Percentiles rank a stretch among this genome's conserved stretches.
These are phyloP conservation scores for Erpobdella octoculata DNA, from an alignment of 2,888 invertebrate genomes.

Conservation along the genomic window DNA sequence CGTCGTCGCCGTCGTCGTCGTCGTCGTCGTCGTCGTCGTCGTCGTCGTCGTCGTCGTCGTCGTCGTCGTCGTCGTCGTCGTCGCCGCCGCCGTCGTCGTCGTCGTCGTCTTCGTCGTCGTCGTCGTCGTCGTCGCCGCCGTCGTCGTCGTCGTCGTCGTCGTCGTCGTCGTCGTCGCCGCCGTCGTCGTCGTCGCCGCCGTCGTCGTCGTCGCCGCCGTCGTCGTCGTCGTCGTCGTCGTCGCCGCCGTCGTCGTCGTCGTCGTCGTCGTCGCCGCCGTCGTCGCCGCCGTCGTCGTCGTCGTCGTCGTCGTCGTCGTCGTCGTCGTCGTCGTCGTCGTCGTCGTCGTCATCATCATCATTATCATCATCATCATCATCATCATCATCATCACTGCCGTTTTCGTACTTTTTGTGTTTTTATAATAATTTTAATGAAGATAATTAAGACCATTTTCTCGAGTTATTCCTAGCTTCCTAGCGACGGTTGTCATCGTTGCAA, in stretches of 20 bases:
- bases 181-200: not conserved
- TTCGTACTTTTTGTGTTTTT: not conserved
- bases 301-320: not conserved
- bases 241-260: not conserved
- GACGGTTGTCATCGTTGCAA: no score
- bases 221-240: not conserved
- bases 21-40: not conserved
- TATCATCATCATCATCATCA: not conserved
- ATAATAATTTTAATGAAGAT: not conserved
- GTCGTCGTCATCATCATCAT: not conserved
- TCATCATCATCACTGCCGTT: not conserved
- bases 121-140: not conserved
- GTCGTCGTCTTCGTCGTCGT: not conserved
- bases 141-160: not conserved
- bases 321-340: not conserved
- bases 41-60: not conserved
- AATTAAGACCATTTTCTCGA: not conserved
- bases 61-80: not conserved
- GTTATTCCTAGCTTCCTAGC: no score
- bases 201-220: slow-evolving; percentile 6
- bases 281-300: not conserved
- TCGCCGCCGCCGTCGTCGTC: not conserved
- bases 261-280: not conserved
- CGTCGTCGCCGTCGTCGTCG: no score
- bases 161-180: not conserved